Conservation (phyloP, 2,888 invertebrate species). For the Branchinecta sandiegonensis region DNA sequence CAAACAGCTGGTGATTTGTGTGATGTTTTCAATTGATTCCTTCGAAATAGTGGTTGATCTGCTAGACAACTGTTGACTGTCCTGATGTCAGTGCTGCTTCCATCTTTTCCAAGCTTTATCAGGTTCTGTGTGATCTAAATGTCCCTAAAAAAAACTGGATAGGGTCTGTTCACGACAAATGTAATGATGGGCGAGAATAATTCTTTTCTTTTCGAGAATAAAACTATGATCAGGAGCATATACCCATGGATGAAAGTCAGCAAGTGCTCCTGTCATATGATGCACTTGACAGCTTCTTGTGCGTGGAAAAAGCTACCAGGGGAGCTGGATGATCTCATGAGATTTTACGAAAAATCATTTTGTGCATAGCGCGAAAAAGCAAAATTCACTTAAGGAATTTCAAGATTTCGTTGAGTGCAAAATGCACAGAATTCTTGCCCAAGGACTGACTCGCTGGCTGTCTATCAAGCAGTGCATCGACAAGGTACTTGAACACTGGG, state of each 20-base stretch:
- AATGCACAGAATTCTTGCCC: not conserved
- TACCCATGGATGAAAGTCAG: not conserved
- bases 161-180: slow-evolving; percentile 1
- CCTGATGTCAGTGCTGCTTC: not conserved
- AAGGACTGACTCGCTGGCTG: too few relatives aligned
- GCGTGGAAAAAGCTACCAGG: not conserved
- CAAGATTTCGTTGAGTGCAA: not conserved
- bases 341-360: too few relatives aligned
- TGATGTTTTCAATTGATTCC: not conserved
- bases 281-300: not conserved
- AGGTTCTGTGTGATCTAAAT: not conserved
- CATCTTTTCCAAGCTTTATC: slow-evolving; percentile 16
- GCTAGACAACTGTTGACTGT: slow-evolving; percentile 11
- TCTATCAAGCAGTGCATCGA: too few relatives aligned
- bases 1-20: slow-evolving; percentile 14
- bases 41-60: slow-evolving; percentile 9
- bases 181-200: slow-evolving; percentile 4
- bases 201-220: too few relatives aligned
- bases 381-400: not conserved
- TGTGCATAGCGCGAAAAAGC: not conserved
- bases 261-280: not conserved
- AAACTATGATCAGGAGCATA: not conserved
- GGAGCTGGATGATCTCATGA: not conserved
- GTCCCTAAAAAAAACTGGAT: not conserved
- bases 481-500: too few relatives aligned